A percentile compares a stretch with the other conserved stretches of the same genome.
Conservation (phyloP, 2,797 vertebrate genomes). For the Linurgus olivaceus region DNA sequence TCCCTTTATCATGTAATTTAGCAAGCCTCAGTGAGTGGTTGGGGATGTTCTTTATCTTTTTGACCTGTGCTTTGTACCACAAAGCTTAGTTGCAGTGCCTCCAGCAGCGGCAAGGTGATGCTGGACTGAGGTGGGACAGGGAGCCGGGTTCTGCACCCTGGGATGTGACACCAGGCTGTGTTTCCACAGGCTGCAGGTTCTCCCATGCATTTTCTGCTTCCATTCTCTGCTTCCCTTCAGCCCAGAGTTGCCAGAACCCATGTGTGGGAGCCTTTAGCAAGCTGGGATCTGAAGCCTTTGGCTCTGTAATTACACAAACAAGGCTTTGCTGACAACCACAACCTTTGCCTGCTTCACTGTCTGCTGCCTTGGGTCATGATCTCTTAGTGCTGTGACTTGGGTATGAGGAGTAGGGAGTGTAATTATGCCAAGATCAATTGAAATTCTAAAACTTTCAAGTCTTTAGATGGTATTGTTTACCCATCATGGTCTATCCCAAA, state of each 20-base stretch:
- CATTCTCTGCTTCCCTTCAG: background rate
- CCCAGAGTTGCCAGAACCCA: background rate
- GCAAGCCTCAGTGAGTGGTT: background rate
- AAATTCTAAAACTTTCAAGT: background rate
- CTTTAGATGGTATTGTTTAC: background rate
- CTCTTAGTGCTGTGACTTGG: background rate
- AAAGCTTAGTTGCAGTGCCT: background rate
- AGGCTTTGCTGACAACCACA: background rate
- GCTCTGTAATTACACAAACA: background rate
- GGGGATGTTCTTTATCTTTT: background rate
- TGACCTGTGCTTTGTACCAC: background rate
- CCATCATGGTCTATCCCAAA: background rate
- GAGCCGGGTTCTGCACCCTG: background rate
- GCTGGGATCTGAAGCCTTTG: background rate
- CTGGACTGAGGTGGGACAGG: background rate
- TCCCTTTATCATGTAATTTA: background rate
- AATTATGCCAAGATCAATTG: background rate
- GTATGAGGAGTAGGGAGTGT: background rate
- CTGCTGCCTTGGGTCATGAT: background rate
- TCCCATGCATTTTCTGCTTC: accelerated
- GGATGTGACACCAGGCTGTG: accelerated
- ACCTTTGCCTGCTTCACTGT: background rate
- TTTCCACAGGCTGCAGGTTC: background rate
- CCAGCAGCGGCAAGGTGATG: background rate
- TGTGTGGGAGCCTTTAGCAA: background rate